Conservation (phyloP, 1,140 invertebrate genomes). For the Drosophila arawakana region DNA sequence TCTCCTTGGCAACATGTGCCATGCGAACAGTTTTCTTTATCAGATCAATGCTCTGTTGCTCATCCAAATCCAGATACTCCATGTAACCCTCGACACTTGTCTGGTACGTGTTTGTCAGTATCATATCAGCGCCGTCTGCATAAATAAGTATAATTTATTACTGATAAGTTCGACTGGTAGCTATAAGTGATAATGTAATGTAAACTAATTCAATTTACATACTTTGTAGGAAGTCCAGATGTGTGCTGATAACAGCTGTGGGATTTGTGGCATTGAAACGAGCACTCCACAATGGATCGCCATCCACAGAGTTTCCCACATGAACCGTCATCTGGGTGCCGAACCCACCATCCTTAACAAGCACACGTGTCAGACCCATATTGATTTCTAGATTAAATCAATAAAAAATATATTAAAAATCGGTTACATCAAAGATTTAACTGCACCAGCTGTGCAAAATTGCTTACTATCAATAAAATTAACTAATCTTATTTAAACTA, state of each 20-base stretch:
- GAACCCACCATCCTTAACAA: conserved; percentile 90
- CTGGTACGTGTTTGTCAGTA: conserved; percentile 96
- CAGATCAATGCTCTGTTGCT: conserved; percentile 88
- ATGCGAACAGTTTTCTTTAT: conserved; percentile 90
- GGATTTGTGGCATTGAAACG: conserved; percentile 90
- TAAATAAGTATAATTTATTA: conserved; percentile 13
- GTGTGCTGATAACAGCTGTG: conserved; percentile 90
- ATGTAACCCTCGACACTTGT: conserved; percentile 92
- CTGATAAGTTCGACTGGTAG: conserved; percentile 27
- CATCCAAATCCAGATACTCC: conserved; percentile 88
- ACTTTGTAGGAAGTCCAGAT: conserved; percentile 90
- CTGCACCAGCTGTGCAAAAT: no score
- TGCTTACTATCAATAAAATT: neutral
- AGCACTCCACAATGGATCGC: conserved; percentile 93
- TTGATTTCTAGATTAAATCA: no score
- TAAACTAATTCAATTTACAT: conserved; percentile 24
- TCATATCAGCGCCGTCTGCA: conserved; percentile 92
- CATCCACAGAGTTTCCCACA: conserved; percentile 89
- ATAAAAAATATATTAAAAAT: no score
- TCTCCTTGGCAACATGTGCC: conserved; percentile 85
- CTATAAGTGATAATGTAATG: conserved; percentile 27
- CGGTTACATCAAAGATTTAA: no score
- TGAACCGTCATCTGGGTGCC: conserved; percentile 91
- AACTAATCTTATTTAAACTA: neutral
- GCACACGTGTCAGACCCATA: conserved; percentile 68